phyloP scores from a whole-genome alignment of 2,888 invertebrate species.

The Amblyjoppa fuscipennis region DNA sequence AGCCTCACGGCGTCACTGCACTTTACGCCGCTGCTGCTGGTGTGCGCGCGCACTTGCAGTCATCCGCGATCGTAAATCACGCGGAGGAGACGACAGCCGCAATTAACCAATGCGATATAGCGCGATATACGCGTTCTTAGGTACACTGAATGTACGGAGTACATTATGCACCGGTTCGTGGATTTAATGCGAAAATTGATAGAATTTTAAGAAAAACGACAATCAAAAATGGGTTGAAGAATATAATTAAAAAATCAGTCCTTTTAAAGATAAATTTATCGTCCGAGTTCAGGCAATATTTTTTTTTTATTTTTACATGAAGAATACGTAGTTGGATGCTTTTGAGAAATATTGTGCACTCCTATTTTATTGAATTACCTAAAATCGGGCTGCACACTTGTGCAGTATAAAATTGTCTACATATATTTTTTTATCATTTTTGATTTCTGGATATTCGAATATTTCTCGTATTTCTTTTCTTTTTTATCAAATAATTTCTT shows the following conservation, averaged over 20 bases:
- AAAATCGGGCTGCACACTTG: no score
- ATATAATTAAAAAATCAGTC: not conserved
- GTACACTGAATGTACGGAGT: not conserved
- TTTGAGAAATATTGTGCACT: no score
- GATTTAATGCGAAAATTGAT: not conserved
- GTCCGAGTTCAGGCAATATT: not conserved
- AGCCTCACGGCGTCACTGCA: constrained; percentile 28
- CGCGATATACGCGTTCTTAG: constrained; percentile 41
- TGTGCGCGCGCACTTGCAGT: constrained; percentile 58
- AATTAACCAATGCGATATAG: constrained; percentile 81
- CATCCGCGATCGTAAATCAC: constrained; percentile 75
- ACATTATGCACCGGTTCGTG: not conserved
- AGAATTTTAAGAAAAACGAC: not conserved
- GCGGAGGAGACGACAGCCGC: constrained; percentile 75
- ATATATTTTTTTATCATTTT: not conserved
- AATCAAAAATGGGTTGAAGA: not conserved
- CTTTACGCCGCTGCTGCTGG: constrained; percentile 29
- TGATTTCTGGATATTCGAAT: not conserved
- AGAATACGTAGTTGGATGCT: no score
- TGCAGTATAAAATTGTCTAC: not conserved
- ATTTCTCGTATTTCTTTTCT: no score
- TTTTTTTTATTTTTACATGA: not conserved
- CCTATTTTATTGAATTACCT: no score
- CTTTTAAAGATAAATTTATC: not conserved
- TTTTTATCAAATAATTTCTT: no score